Evolutionary conservation across 2,888 invertebrate genomes (phyloP).

Genomic region (Agrochola litura): DNA sequence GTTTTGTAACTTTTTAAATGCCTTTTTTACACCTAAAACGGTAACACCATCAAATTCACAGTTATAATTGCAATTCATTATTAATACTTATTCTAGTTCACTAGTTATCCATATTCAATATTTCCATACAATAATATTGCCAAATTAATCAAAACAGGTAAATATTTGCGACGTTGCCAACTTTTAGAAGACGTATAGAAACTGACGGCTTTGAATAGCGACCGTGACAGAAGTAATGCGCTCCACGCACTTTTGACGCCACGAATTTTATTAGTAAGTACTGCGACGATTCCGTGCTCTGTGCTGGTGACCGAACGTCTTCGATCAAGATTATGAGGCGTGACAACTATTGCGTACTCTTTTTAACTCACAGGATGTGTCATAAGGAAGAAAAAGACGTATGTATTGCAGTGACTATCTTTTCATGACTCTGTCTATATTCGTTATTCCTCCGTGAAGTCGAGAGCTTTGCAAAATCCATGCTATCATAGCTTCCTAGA

Average conservation of each 20-base stretch:
- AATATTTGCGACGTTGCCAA: no score
- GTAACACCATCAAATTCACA: no score
- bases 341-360: not conserved
- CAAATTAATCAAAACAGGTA: no score
- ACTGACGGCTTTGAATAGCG: not conserved
- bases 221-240: not conserved
- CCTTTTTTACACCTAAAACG: no score
- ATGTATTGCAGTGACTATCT: not conserved
- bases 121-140: no score
- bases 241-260: not conserved
- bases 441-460: not conserved
- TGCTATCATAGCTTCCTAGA: conserved; percentile 30
- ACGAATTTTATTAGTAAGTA: not conserved
- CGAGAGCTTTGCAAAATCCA: conserved; percentile 22
- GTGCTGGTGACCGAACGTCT: not conserved
- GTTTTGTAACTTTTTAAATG: no score
- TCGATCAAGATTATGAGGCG: not conserved
- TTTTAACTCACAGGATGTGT: not conserved
- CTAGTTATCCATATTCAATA: no score
- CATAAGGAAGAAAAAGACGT: not conserved
- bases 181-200: not conserved
- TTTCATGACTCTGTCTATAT: not conserved
- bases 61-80: no score
- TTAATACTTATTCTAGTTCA: no score
- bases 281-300: no score